Percentiles rank a stretch among this genome's conserved stretches.
These are phyloP conservation scores for Remorina albescens DNA, from an alignment of 2,797 vertebrate genomes.

Conservation along the genomic window DNA sequence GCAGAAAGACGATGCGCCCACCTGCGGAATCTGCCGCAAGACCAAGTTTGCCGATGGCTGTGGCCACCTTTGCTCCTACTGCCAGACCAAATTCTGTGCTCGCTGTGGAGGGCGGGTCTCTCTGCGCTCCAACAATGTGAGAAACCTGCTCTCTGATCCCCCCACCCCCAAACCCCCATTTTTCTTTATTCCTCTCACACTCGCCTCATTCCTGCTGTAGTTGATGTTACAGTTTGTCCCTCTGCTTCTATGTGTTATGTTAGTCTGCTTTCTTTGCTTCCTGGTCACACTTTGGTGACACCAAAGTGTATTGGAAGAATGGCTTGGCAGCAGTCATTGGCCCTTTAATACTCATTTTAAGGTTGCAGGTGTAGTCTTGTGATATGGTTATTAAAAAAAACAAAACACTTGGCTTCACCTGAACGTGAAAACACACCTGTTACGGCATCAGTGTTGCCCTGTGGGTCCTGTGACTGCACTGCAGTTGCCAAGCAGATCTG, in stretches of 20 bases:
- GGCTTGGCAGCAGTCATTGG: constrained; percentile 50
- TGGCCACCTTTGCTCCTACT: constrained; percentile 98
- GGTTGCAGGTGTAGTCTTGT: constrained; percentile 34
- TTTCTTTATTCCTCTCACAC: constrained; percentile 7
- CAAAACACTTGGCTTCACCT: constrained; percentile 14
- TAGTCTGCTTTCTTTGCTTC: constrained; percentile 56
- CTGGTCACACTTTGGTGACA: constrained; percentile 67
- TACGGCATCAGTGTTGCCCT: constrained; percentile 46
- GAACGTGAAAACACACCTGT: constrained; percentile 26
- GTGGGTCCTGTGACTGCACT: constrained; percentile 36
- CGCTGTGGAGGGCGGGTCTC: constrained; percentile 97
- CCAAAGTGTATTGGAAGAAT: constrained; percentile 71
- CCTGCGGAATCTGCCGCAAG: constrained; percentile 98
- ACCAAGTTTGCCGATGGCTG: constrained; percentile 99
- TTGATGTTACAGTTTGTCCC: constrained; percentile 5
- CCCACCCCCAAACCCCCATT: too few species aligned
- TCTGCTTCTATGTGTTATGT: constrained; percentile 57
- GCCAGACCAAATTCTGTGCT: constrained; percentile 98
- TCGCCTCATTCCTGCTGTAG: constrained; percentile 51
- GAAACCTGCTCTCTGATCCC: constrained; percentile 68
- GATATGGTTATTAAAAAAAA: constrained; percentile 29
- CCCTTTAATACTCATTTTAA: constrained; percentile 22
- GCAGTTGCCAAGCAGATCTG: constrained; percentile 38
- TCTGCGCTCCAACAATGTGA: constrained; percentile 98
- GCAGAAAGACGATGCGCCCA: constrained; percentile 97